A percentile compares a stretch with the other conserved stretches of the same genome.
phyloP scores from a whole-genome alignment of 2,888 invertebrate species.

The Apamea monoglypha region DNA sequence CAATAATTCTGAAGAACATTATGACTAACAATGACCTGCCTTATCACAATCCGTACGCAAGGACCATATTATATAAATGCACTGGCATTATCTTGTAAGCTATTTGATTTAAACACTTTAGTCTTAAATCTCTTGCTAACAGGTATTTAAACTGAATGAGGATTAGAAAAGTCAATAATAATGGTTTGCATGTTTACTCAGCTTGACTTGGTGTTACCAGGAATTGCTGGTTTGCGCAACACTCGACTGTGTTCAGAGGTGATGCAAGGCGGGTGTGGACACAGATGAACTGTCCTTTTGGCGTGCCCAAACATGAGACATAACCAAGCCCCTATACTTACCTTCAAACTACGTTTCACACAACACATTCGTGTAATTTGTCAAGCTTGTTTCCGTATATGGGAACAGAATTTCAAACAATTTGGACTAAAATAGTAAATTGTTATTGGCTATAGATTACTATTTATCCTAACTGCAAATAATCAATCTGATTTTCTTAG shows the following conservation, averaged over 20 bases:
- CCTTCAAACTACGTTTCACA: constrained; percentile 27
- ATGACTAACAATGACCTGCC: constrained; percentile 13
- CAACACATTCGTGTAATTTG: constrained; percentile 27
- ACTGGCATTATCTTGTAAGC: constrained; percentile 31
- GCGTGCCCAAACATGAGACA: constrained; percentile 63
- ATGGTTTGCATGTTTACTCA: constrained; percentile 80
- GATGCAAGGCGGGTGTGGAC: constrained; percentile 81
- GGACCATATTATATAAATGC: constrained; percentile 21
- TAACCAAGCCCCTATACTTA: constrained; percentile 37
- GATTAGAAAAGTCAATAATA: constrained; percentile 71
- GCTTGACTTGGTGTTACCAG: constrained; percentile 76
- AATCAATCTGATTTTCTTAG: neutral
- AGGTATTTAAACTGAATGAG: constrained; percentile 63
- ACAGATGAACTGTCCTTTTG: constrained; percentile 78
- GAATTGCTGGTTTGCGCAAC: constrained; percentile 81
- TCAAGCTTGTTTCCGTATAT: constrained; percentile 5
- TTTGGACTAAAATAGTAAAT: constrained; percentile 12
- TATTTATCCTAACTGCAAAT: neutral
- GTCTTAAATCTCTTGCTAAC: constrained; percentile 34
- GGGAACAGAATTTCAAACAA: constrained; percentile 11
- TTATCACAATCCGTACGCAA: constrained; percentile 17
- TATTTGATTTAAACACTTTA: constrained; percentile 47
- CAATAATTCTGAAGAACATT: constrained; percentile 5
- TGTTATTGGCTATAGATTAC: neutral
- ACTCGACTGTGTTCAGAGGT: constrained; percentile 70